A percentile compares a stretch with the other conserved stretches of the same genome.
phyloP scores from a whole-genome alignment of 2,113 vertebrate genomes.

The Ranitomeya variabilis region DNA sequence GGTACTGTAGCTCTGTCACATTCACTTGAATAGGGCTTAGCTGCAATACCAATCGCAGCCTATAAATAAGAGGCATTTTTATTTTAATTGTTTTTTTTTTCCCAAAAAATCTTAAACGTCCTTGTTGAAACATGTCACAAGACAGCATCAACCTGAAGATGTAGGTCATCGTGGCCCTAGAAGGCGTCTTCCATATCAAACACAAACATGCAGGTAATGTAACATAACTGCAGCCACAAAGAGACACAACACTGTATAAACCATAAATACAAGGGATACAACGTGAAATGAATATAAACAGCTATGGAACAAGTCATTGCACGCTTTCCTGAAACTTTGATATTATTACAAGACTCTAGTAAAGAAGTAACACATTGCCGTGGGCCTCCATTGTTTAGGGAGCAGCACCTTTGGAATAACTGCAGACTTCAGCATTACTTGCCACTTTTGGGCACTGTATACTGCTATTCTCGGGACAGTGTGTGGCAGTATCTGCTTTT shows the following conservation, averaged over 20 bases:
- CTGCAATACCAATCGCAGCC: neutral
- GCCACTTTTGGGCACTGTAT: neutral
- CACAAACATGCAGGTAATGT: neutral
- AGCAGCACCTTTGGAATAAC: neutral
- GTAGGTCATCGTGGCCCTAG: neutral
- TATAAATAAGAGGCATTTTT: neutral
- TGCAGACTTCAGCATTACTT: no score
- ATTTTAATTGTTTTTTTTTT: no score
- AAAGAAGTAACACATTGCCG: neutral
- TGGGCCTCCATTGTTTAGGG: neutral
- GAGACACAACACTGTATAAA: neutral
- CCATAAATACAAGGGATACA: conserved; percentile 2
- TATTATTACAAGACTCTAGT: neutral
- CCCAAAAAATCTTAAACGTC: neutral
- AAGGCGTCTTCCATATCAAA: neutral
- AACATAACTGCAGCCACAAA: neutral
- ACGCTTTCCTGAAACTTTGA: neutral
- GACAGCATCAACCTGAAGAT: neutral
- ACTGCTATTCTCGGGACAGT: neutral
- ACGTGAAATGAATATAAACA: neutral
- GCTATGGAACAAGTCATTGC: neutral
- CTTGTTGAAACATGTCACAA: neutral
- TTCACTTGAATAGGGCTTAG: no score
- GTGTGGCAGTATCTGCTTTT: neutral
- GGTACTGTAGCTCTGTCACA: no score